Base-by-base conservation (phyloP, 2,797 vertebrate species). In the Scolopax bukidnonensis region DNA sequence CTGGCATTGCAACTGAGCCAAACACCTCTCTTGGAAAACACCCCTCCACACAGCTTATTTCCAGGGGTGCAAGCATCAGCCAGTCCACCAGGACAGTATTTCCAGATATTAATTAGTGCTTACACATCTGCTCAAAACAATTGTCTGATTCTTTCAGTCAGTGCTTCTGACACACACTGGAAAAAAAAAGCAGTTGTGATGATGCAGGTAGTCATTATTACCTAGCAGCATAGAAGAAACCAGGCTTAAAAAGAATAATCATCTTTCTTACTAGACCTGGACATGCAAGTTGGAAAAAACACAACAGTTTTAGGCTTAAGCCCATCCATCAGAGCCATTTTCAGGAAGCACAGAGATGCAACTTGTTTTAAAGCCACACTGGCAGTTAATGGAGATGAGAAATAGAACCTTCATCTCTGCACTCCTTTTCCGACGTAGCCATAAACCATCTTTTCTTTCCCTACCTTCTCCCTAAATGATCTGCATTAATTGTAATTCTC, bases 381-480 rank as follows among this genome's bases (percentile, higher is more conserved):
- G 8, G 41, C 15, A 75, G 11, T 70, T 60, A 77, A 71, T 8
- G 11, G 21, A 71, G 30, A 63, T 40, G 36, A 90, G 11, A 61
- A 95, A 51, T 2, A 59, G 32, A 77, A 25, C 2, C 9, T 59
- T 54, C 13, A 64, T 11, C 15, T 56, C 56, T 28, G 43, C 0
- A 0, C 3, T 85, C 7, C 21, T 78, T 51, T 87, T 28, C 30
- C 8, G 2, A 51, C 16, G 41, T 81, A 50, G 0, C 1, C 25
- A 41, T 33, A 83, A 85, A 50, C 32, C 2, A 45, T 4, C 10
- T 63, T 59, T 75, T 36, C 30, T 28, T 67, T 43, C 28, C 10
- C 30, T 5, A 43, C 1, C 4, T n/a, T 76, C 21, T 38, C 18
- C 28, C 25, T 30, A 81, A 64, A 19, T 7, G 2, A 41, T 18